Conservation (phyloP, 2,113 vertebrate species). For the Labrus mixtus region DNA sequence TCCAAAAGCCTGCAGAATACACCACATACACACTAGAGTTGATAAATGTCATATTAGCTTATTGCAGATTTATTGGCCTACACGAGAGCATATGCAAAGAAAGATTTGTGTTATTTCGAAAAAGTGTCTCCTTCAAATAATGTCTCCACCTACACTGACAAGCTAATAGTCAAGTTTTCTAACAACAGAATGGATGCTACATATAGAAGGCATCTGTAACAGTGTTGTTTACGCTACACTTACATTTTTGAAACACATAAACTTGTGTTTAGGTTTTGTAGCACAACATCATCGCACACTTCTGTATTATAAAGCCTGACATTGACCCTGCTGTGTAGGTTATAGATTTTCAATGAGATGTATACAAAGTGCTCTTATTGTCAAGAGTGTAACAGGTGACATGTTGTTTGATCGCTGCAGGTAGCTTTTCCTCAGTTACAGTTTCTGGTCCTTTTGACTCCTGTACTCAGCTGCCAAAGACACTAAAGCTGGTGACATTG, state of each 20-base stretch:
- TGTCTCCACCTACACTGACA: no score
- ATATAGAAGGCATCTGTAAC: no score
- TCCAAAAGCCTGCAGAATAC: neutral
- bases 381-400: slow-evolving; percentile 36
- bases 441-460: slow-evolving; percentile 15
- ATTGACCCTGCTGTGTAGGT: neutral
- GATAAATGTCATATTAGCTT: no score
- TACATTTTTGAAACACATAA: no score
- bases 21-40: neutral
- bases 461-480: slow-evolving; percentile 21
- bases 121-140: no score
- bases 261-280: neutral
- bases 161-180: no score
- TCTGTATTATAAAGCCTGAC: neutral
- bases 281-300: neutral
- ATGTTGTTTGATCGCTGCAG: slow-evolving; percentile 8
- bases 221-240: no score
- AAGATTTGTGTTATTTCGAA: no score
- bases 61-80: no score
- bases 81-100: no score
- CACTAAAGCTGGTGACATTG: slow-evolving; percentile 29
- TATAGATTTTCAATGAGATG: neutral
- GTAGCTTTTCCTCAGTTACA: neutral
- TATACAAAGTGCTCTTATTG: slow-evolving; percentile 1
- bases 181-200: no score